A percentile compares a stretch with the other conserved stretches of the same genome.
Evolutionary conservation across 2,797 vertebrate species (phyloP).

Genomic region (Gambusia yucatana): DNA sequence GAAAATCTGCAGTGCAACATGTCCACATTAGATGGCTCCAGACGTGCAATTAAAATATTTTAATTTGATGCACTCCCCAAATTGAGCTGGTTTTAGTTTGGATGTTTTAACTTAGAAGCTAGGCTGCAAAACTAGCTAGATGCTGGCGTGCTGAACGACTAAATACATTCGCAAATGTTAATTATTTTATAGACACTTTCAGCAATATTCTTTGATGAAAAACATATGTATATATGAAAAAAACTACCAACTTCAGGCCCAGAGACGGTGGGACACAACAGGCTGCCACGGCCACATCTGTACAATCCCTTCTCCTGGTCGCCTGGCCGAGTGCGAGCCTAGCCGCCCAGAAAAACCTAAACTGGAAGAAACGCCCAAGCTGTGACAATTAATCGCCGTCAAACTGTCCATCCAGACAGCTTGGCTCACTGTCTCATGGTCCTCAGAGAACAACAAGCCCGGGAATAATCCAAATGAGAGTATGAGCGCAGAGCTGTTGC

Average conservation of each 20-base stretch:
- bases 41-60: slow-evolving; percentile 14
- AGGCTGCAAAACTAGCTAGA: slow-evolving; percentile 45
- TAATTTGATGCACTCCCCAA: slow-evolving; percentile 12
- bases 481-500: slow-evolving; percentile 18
- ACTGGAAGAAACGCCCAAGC: slow-evolving; percentile 64
- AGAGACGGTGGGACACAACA: slow-evolving; percentile 63
- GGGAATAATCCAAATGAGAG: not conserved
- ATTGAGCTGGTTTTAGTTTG: slow-evolving; percentile 22
- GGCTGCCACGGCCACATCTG: slow-evolving; percentile 76
- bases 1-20: slow-evolving; percentile 25
- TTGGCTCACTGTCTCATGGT: not conserved
- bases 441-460: slow-evolving; percentile 24
- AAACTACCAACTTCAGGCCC: slow-evolving; percentile 60
- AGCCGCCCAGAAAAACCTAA: slow-evolving; percentile 78
- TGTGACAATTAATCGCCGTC: slow-evolving; percentile 60
- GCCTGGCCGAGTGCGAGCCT: slow-evolving; percentile 74
- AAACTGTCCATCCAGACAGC: slow-evolving; percentile 66
- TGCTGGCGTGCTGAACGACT: slow-evolving; percentile 32
- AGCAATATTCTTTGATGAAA: not conserved
- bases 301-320: slow-evolving; percentile 44
- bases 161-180: not conserved
- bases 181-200: not conserved
- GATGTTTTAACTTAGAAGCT: slow-evolving; percentile 8
- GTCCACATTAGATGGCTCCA: slow-evolving; percentile 1
- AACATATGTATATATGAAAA: not conserved